A percentile compares a stretch with the other conserved stretches of the same genome.
Evolutionary conservation across 2,888 invertebrate genomes (phyloP).

Genomic region (Allacma fusca): DNA sequence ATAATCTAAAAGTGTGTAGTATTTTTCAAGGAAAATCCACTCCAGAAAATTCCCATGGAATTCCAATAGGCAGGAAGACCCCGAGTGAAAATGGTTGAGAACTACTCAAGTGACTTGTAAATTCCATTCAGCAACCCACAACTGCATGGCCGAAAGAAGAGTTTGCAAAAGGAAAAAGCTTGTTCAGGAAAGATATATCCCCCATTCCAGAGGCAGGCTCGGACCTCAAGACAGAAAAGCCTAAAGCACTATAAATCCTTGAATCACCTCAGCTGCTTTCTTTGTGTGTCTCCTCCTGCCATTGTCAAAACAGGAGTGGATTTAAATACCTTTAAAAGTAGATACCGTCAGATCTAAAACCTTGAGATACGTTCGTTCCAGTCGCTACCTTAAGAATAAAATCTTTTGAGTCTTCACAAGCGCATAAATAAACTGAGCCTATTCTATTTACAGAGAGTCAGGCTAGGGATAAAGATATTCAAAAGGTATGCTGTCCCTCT

Average conservation of each 20-base stretch:
- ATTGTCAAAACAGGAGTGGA: not conserved
- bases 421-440: too few species aligned
- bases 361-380: too few species aligned
- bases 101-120: not conserved
- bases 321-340: not conserved
- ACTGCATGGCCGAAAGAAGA: not conserved
- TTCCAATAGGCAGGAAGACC: not conserved
- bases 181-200: not conserved
- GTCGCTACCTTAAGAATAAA: too few species aligned
- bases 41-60: slow-evolving; percentile 5
- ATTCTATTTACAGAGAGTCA: too few species aligned
- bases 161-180: not conserved
- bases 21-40: not conserved
- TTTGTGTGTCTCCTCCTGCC: not conserved
- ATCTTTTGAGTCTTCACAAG: too few species aligned
- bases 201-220: not conserved
- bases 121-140: not conserved
- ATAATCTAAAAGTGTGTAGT: not conserved
- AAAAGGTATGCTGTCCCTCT: too few species aligned
- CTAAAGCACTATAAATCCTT: not conserved
- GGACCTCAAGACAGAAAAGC: not conserved
- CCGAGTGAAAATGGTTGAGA: not conserved
- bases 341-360: not conserved
- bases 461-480: too few species aligned
- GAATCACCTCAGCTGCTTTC: not conserved